Base-by-base conservation (phyloP, 2,113 vertebrate genomes). In the Gnathonemus longibarbis region DNA sequence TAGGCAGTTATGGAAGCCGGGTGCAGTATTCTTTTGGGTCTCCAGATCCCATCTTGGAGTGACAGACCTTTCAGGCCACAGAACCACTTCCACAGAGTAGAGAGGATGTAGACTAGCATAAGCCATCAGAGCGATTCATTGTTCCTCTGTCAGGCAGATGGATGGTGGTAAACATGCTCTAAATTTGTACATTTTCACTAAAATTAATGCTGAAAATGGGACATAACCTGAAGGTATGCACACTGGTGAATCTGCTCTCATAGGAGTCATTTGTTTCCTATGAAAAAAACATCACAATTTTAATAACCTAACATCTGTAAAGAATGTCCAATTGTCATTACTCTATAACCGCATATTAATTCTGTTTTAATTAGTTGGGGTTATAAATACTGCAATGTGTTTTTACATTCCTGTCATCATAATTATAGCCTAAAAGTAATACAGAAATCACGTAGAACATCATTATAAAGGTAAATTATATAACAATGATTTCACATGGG, bases 351-450 rank as follows among this genome's bases (percentile, higher is more conserved):
- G 10, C n/a, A 11, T 66, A 66, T 39, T 39, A 49, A 24, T 85
- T 46, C 94, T 94, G 90, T 95, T 96, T 96, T 95, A 96, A 96
- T 96, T 92, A 95, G 94, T 95, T 93, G 35, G 31, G 74, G n/a
- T 70, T 13, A 31, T 31, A 70, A 70, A 70, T 70, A 31, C n/a
- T 70, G 62, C 10, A 70, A 70, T 70, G 62, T 66, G 62, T 70
- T 70, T 11, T 70, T 31, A 70, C 0, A 13, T 70, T 70, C 62
- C n/a, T 31, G n/a, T 27, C 9, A 27, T 66, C 58, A 66, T 66
- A 66, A 27, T 10, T 31, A 27, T 13, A 70, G 62, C 62, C 62
- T 70, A 31, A 70, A 31, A 66, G n/a, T 70, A 31, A 70, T 31
- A 27, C 62, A 70, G 27, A 70, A 70, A 13, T 70, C n/a, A 31